These are phyloP conservation scores for Apotomis betuletana DNA, from an alignment of 2,888 invertebrate species.

Conservation along the genomic window DNA sequence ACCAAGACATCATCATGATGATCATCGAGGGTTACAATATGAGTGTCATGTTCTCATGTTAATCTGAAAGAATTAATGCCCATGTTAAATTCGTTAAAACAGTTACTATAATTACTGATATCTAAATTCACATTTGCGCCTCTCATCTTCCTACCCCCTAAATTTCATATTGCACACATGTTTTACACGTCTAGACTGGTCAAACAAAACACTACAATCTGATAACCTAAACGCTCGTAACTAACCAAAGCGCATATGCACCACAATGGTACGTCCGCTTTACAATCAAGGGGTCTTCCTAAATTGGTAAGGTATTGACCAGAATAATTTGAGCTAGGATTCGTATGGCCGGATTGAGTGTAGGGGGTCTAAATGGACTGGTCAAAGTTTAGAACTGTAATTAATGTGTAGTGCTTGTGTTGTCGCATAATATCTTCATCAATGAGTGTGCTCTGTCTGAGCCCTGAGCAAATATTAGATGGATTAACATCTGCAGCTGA, in stretches of 20 bases:
- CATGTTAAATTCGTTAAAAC: too few species aligned
- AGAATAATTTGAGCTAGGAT: neutral
- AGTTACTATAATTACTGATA: neutral
- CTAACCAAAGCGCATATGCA: conserved; percentile 10
- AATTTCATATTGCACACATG: conserved; percentile 28
- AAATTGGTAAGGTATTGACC: conserved; percentile 5
- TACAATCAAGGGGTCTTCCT: conserved; percentile 8
- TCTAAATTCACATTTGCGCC: neutral
- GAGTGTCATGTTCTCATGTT: too few species aligned
- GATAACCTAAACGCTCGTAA: conserved; percentile 21
- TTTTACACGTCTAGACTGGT: conserved; percentile 31
- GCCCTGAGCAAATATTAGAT: conserved; percentile 32
- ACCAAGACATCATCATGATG: too few species aligned
- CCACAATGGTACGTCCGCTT: conserved; percentile 6
- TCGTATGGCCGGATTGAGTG: neutral
- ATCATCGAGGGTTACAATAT: too few species aligned
- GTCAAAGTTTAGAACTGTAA: conserved; percentile 19
- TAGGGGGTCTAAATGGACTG: neutral
- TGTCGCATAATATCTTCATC: conserved; percentile 39
- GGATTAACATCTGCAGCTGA: conserved; percentile 37
- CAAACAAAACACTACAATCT: conserved; percentile 34
- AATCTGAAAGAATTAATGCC: too few species aligned
- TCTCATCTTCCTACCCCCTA: neutral
- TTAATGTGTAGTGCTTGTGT: conserved; percentile 36
- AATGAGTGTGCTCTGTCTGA: conserved; percentile 32